A percentile compares a stretch with the other conserved stretches of the same genome.
phyloP scores from a whole-genome alignment of 2,797 vertebrate genomes.

The Echeneis naucrates region DNA sequence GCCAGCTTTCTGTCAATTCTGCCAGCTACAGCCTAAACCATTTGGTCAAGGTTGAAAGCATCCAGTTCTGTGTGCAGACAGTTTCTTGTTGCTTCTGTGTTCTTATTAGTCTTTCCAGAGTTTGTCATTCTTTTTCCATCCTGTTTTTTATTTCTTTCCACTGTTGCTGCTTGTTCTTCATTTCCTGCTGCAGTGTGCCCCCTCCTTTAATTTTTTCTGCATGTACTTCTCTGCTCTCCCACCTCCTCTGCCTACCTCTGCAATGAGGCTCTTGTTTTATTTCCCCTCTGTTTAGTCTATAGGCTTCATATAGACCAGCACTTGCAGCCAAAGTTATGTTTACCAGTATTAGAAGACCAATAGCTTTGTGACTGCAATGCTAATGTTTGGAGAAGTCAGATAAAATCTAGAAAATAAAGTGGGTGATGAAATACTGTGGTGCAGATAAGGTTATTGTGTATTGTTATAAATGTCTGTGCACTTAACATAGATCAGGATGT shows the following conservation, averaged over 20 bases:
- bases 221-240: slow-evolving; percentile 17
- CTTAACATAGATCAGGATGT: neutral
- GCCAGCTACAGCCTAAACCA: slow-evolving; percentile 43
- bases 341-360: slow-evolving; percentile 4
- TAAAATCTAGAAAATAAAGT: neutral
- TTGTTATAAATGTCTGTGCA: neutral
- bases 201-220: slow-evolving; percentile 57
- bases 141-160: slow-evolving; percentile 50
- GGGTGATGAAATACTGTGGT: neutral
- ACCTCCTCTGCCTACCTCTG: slow-evolving; percentile 10
- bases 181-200: slow-evolving; percentile 61
- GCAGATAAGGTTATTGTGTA: neutral
- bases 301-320: slow-evolving; percentile 33
- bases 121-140: slow-evolving; percentile 56
- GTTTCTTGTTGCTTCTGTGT: slow-evolving; percentile 21
- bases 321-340: slow-evolving; percentile 35
- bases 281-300: slow-evolving; percentile 60
- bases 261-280: slow-evolving; percentile 28
- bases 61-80: slow-evolving; percentile 3
- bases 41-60: slow-evolving; percentile 42
- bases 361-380: neutral
- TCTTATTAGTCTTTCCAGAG: slow-evolving; percentile 36
- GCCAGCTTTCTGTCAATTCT: slow-evolving; percentile 17
- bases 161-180: slow-evolving; percentile 57
- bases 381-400: neutral